These are phyloP conservation scores for Sciurus vulgaris DNA, from an alignment of 2,797 vertebrate species.

Conservation along the genomic window DNA sequence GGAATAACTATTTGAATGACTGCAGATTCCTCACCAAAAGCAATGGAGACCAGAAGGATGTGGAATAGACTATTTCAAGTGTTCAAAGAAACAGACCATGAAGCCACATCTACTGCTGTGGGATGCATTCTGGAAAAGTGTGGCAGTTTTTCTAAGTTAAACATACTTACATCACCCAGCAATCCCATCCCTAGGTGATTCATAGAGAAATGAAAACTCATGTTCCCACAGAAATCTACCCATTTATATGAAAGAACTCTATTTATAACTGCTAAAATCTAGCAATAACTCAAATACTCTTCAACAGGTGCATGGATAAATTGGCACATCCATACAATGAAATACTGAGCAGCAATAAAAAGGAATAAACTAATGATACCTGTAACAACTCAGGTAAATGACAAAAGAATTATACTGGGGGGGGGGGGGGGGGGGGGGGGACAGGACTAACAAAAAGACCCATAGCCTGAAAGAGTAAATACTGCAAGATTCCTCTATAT, in stretches of 20 bases:
- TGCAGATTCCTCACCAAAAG: slow-evolving; percentile 34
- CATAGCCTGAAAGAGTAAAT: not conserved
- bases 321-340: too few relatives aligned
- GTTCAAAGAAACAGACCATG: not conserved
- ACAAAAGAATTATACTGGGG: not conserved
- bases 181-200: not conserved
- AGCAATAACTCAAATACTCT: not conserved
- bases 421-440: too few relatives aligned
- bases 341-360: not conserved
- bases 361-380: not conserved
- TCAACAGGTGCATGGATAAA: not conserved
- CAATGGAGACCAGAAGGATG: not conserved
- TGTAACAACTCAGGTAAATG: not conserved
- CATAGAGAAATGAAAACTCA: not conserved
- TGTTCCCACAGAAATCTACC: not conserved
- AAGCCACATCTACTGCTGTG: accelerated
- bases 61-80: not conserved
- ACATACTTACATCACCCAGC: not conserved
- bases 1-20: not conserved
- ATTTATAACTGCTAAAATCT: not conserved
- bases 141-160: not conserved
- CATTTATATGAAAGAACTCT: not conserved
- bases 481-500: not conserved
- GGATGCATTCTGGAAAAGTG: not conserved
- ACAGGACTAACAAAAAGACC: not conserved